A percentile compares a stretch with the other conserved stretches of the same genome.
These are phyloP conservation scores for Prunella fulvescens DNA, from an alignment of 2,113 vertebrate genomes.

Conservation along the genomic window DNA sequence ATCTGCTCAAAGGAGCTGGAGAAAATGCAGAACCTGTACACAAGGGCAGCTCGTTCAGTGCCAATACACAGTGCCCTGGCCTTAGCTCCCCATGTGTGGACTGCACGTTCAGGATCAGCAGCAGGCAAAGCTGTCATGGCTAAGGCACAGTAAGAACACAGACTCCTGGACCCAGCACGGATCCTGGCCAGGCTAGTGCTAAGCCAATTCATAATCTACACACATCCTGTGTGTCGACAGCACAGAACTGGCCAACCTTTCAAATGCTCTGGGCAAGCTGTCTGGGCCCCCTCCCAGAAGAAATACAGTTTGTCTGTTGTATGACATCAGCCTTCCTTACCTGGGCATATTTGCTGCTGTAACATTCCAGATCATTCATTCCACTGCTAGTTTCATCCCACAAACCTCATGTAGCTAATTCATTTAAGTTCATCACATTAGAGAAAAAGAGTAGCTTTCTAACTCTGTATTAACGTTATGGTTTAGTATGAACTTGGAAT, in stretches of 20 bases:
- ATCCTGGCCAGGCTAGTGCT: background rate
- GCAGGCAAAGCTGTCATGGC: background rate
- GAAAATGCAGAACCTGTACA: background rate
- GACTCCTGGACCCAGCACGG: background rate
- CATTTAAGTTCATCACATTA: background rate
- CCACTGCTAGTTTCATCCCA: background rate
- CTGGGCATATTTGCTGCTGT: background rate
- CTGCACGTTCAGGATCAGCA: accelerated
- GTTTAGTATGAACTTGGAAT: background rate
- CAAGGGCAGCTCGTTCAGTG: background rate
- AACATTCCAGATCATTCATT: background rate
- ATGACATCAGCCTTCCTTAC: background rate
- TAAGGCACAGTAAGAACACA: background rate
- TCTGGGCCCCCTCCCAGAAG: background rate
- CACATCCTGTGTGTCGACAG: accelerated
- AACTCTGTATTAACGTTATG: background rate
- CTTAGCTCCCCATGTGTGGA: background rate
- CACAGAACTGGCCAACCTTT: background rate
- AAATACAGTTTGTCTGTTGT: background rate
- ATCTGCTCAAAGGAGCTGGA: background rate
- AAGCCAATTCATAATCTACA: background rate
- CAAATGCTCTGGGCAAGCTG: background rate
- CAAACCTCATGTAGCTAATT: background rate
- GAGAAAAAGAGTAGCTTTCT: background rate
- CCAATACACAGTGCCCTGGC: background rate